Conservation (phyloP, 2,797 vertebrate species). For the Microctenopoma steveboyesi region DNA sequence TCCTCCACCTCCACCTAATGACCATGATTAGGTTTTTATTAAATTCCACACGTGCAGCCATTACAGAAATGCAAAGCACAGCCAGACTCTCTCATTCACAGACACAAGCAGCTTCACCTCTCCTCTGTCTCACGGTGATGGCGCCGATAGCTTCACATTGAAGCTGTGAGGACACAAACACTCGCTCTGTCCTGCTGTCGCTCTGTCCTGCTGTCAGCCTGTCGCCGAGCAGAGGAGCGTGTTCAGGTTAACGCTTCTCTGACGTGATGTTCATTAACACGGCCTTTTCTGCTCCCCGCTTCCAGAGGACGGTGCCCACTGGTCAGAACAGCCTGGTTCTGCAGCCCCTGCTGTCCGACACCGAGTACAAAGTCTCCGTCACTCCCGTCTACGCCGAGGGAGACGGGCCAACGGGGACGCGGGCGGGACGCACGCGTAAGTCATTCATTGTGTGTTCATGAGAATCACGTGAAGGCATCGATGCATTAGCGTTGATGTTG, state of each 20-base stretch:
- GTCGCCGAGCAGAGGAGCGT: too few relatives aligned
- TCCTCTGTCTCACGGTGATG: too few relatives aligned
- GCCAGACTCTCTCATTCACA: too few relatives aligned
- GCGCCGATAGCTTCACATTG: background rate
- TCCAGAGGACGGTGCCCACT: conserved; percentile 87
- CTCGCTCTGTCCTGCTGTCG: background rate
- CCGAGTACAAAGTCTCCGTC: conserved; percentile 89
- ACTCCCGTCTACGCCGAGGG: conserved; percentile 88
- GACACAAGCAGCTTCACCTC: too few relatives aligned
- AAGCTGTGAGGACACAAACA: background rate
- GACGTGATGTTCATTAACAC: too few relatives aligned
- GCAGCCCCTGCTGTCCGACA: conserved; percentile 90
- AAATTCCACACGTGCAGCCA: background rate
- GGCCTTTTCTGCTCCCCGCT: too few relatives aligned
- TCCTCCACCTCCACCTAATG: conserved; percentile 4
- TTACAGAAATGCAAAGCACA: too few relatives aligned
- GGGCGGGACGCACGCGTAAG: conserved; percentile 90
- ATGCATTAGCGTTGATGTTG: background rate
- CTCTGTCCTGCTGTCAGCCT: background rate
- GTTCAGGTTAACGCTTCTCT: too few relatives aligned
- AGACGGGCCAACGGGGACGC: conserved; percentile 84
- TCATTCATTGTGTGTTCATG: too few relatives aligned
- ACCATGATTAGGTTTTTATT: background rate
- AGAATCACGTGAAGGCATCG: too few relatives aligned
- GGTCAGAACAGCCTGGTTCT: conserved; percentile 86